Evolutionary conservation across 1,140 invertebrate species (phyloP), one percentile per base, ranked within the genome.

Genomic region (Aphaenogaster ashmeadi): DNA sequence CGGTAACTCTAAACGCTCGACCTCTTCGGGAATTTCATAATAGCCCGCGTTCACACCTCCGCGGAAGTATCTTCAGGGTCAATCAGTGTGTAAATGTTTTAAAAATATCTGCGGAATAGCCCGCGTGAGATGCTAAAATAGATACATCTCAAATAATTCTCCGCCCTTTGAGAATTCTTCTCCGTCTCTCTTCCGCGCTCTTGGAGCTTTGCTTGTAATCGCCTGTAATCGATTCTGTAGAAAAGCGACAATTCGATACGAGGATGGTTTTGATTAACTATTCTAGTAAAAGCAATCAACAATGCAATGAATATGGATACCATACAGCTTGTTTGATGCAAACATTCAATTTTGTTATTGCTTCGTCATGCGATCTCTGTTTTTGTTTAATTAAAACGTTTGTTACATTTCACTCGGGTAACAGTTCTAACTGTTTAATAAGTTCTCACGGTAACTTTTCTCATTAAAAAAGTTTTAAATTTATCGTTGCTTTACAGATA

Each of bases 51-150:
- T 84, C 44, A 50, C 80, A 84, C 69, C 80, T 75, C 13, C 13
- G 41, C 54, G 80, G 54, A 84, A 83, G 79, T 81, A 47, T 47
- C 27, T 83, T 72, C 27, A 47, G 33, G 54, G 11, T 84, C 69
- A 47, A 36, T 47, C 52, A 27, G 13, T n/a, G 13, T n/a, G 41
- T 38, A 18, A 58, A 72, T 21, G 36, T 58, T 80, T 74, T 47
- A 33, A 74, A 13, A 60, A 62, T 27, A 74, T 36, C 69, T 18
- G 38, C 50, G 21, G 9, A 44, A 83, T 47, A 56, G 27, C 27
- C 18, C 15, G 27, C 27, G 18, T 36, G 66, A 56, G 66, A 58
- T 47, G 21, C 15, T 41, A 18, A 13, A 33, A 9, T 38, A 38
- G n/a, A 5, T 21, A 80, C 36, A 3, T 47, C 41, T 74, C 54